Percentiles rank a stretch among this genome's conserved stretches.
Evolutionary conservation across 2,113 vertebrate genomes (phyloP).

Genomic region (Chroicocephalus ridibundus): DNA sequence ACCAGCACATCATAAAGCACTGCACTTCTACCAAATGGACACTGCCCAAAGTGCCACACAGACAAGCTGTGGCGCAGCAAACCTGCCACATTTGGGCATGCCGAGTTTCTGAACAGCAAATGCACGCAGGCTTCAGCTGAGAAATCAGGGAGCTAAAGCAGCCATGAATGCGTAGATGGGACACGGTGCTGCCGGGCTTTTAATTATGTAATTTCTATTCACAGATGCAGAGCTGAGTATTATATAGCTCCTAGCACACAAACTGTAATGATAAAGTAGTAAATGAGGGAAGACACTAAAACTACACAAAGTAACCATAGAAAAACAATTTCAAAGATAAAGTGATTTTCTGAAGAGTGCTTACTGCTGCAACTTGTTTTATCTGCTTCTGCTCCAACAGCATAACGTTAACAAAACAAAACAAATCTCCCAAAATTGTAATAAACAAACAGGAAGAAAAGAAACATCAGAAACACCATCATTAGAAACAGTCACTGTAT

Average conservation of each 20-base stretch:
- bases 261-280: background rate
- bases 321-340: background rate
- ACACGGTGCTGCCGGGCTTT: background rate
- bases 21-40: background rate
- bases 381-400: background rate
- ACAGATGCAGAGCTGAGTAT: background rate
- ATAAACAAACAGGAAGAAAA: background rate
- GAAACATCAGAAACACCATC: background rate
- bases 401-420: background rate
- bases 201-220: background rate
- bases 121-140: background rate
- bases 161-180: fast-evolving
- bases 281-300: background rate
- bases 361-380: background rate
- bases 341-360: background rate
- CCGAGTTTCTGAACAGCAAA: background rate
- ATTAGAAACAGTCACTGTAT: background rate
- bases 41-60: background rate
- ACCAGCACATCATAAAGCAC: background rate
- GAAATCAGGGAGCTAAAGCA: background rate
- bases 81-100: background rate
- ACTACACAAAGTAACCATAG: background rate
- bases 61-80: background rate
- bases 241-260: background rate
- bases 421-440: background rate